Base-by-base conservation (phyloP, 2,888 invertebrate species). In the Agrotis segetum region DNA sequence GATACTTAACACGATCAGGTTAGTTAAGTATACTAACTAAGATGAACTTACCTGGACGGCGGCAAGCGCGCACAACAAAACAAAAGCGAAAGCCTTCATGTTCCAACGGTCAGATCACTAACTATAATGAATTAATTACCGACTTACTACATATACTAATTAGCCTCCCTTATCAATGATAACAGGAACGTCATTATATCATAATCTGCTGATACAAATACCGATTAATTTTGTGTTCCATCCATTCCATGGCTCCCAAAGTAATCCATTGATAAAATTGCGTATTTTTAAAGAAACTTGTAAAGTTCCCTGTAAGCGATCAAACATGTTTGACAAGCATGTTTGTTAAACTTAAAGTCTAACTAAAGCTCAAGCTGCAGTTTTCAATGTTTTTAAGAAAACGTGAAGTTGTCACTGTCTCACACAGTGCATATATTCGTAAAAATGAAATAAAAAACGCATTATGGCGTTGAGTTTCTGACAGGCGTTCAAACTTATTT, bases 21-120 rank as follows among this genome's bases (percentile, higher is more conserved):
- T 7, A 49, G 44, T 13, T 1, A 9, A 14, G 4, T 50, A 13
- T 40, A 46, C 7, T n/a, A 67, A 11, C 11, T 40, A 52, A 40
- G n/a, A n/a, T n/a, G 34, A 3, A 14, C 2, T 82, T 85, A 95
- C 95, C 93, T 95, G 94, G 2, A 90, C 92, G 52, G 91, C 91
- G 58, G 88, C 94, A 17, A 93, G 86, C n/a, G 89, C 88, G 83
- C 91, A 93, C 88, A 95, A 85, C 46, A 95, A 74, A 81, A 93
- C 81, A 72, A 95, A 75, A 74, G 89, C 92, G 52, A 94, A 89
- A 71, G 88, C 90, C 91, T 95, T 96, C 95, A 96, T 96, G 59
- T 84, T 82, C 82, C 79, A 80, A 86, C 77, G 71, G 74, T 82
- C 81, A 77, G 88, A 87, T 88, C 85, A 88, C 81, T 66, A 67